Evolutionary conservation across 2,797 vertebrate species (phyloP).

Genomic region (Merluccius polli): DNA sequence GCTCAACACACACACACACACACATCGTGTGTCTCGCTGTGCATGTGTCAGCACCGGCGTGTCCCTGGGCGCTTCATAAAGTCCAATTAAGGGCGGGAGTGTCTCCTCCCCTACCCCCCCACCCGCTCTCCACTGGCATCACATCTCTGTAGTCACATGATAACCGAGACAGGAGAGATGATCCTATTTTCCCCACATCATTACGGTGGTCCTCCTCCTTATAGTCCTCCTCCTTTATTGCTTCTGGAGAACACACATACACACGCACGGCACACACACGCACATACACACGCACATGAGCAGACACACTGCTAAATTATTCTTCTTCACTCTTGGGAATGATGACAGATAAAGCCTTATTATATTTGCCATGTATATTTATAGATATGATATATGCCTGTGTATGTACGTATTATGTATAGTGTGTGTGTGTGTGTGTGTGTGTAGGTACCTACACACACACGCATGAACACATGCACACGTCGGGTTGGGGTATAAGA

Average conservation of each 20-base stretch:
- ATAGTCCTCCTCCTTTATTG: background rate
- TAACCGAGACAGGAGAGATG: background rate
- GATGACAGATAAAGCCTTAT: background rate
- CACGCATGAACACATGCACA: background rate
- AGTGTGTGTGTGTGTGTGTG: background rate
- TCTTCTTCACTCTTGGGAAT: background rate
- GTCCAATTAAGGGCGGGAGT: background rate
- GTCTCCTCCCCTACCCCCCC: background rate
- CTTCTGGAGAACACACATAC: conserved; percentile 19
- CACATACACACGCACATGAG: background rate
- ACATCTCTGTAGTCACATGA: background rate
- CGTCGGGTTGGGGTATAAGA: too few relatives aligned
- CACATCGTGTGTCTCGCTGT: conserved; percentile 5
- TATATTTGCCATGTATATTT: background rate
- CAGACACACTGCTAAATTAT: background rate
- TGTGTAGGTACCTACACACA: background rate
- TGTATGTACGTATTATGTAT: background rate
- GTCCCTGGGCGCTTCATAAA: background rate
- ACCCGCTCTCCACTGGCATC: background rate
- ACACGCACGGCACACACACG: background rate
- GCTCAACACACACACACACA: conserved; percentile 13
- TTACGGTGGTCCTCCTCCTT: background rate
- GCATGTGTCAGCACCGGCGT: background rate
- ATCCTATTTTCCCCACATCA: background rate
- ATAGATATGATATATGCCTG: background rate